Evolutionary conservation across 2,888 invertebrate species (phyloP).

Genomic region (Epsilonema sp.): DNA sequence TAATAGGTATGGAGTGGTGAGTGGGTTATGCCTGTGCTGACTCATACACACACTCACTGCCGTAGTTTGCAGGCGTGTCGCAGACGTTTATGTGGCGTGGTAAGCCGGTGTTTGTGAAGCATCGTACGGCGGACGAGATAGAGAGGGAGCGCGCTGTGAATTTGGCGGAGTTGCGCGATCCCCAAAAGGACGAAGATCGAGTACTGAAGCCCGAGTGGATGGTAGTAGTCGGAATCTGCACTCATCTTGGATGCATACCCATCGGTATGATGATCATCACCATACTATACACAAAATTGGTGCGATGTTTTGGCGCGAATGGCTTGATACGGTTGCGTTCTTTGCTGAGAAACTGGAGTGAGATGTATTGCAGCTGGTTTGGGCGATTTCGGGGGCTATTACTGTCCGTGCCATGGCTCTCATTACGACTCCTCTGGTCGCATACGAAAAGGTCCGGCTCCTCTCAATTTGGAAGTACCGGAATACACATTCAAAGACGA

Average conservation of each 20-base stretch:
- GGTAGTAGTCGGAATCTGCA: slow-evolving; percentile 82
- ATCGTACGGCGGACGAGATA: slow-evolving; percentile 60
- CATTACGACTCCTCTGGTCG: slow-evolving; percentile 95
- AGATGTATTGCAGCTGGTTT: slow-evolving; percentile 22
- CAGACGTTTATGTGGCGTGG: slow-evolving; percentile 92
- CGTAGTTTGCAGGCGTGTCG: slow-evolving; percentile 9
- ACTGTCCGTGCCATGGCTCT: slow-evolving; percentile 97
- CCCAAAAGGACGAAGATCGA: slow-evolving; percentile 58
- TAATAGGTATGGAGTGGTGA: neutral
- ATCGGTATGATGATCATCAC: slow-evolving; percentile 44
- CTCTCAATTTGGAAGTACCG: slow-evolving; percentile 81
- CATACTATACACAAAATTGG: neutral
- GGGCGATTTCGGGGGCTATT: slow-evolving; percentile 80
- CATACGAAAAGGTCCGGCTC: slow-evolving; percentile 95
- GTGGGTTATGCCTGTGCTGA: neutral
- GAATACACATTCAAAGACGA: slow-evolving; percentile 21
- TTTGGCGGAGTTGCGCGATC: slow-evolving; percentile 59
- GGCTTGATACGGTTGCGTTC: too few relatives aligned
- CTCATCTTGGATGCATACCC: slow-evolving; percentile 91
- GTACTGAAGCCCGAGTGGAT: slow-evolving; percentile 71
- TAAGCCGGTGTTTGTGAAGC: slow-evolving; percentile 62
- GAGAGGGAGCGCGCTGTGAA: slow-evolving; percentile 43
- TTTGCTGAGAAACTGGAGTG: too few relatives aligned
- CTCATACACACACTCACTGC: neutral
- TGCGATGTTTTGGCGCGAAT: neutral